Conservation (phyloP, 2,888 invertebrate genomes). For the Athalia circularis region DNA sequence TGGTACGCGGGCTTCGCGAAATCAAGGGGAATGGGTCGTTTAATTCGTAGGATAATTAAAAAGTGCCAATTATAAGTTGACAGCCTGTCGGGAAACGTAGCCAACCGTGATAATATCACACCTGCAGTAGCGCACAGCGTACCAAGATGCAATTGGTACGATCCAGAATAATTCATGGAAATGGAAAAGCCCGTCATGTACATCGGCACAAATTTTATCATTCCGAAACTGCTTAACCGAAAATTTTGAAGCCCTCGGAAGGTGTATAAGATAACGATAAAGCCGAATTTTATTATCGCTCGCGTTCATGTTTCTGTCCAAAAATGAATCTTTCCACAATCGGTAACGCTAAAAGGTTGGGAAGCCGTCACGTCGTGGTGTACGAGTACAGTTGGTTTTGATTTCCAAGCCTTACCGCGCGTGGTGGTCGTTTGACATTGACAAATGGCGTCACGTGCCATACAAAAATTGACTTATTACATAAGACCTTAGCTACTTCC, state of each 20-base stretch:
- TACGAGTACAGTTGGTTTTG: neutral
- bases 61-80: slow-evolving; percentile 65
- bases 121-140: no score
- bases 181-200: slow-evolving; percentile 8
- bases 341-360: neutral
- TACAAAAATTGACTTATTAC: slow-evolving; percentile 43
- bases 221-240: no score
- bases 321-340: no score
- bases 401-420: neutral
- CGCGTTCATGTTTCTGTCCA: no score
- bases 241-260: no score
- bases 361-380: neutral
- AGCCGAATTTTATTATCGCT: no score
- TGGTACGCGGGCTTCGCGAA: neutral
- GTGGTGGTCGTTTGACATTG: slow-evolving; percentile 11
- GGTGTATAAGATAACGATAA: no score
- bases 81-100: slow-evolving; percentile 55
- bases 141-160: neutral
- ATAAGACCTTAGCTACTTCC: slow-evolving; percentile 28
- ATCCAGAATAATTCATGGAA: slow-evolving; percentile 9
- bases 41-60: slow-evolving; percentile 61
- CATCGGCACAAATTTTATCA: no score
- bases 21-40: slow-evolving; percentile 30
- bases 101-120: no score
- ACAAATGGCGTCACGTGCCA: slow-evolving; percentile 43